Conservation (phyloP, 1,140 invertebrate species). For the Ceratina japonica region DNA sequence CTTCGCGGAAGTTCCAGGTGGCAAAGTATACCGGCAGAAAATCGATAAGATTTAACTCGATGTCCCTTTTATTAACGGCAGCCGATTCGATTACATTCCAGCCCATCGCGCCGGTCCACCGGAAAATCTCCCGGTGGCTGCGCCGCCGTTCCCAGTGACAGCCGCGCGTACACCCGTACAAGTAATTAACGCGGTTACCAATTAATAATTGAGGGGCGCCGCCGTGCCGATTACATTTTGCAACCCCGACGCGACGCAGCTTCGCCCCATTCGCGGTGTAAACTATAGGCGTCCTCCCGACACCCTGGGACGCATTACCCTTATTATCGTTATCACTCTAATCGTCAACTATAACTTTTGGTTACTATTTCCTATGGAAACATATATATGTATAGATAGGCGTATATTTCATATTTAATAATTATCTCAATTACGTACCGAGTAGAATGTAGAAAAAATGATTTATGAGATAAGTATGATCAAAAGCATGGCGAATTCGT, state of each 20-base stretch:
- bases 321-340: constrained; percentile 57
- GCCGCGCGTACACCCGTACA: constrained; percentile 67
- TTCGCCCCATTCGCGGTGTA: constrained; percentile 56
- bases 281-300: constrained; percentile 60
- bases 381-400: too few species aligned
- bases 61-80: constrained; percentile 38
- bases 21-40: constrained; percentile 5
- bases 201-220: constrained; percentile 77
- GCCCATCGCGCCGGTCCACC: constrained; percentile 10
- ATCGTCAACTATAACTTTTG: constrained; percentile 41
- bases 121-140: constrained; percentile 61
- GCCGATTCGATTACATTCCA: constrained; percentile 22
- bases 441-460: neutral
- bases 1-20: neutral
- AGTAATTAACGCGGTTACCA: constrained; percentile 77
- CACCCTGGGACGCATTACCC: constrained; percentile 66
- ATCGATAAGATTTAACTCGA: constrained; percentile 41
- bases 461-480: neutral
- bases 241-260: constrained; percentile 67
- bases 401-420: too few species aligned
- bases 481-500: neutral
- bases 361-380: neutral
- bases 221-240: constrained; percentile 77
- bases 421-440: neutral
- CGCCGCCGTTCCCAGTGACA: constrained; percentile 70